phyloP scores from a whole-genome alignment of 35 echinoderm and acorn worm species.

The Lytechinus variegatus region DNA sequence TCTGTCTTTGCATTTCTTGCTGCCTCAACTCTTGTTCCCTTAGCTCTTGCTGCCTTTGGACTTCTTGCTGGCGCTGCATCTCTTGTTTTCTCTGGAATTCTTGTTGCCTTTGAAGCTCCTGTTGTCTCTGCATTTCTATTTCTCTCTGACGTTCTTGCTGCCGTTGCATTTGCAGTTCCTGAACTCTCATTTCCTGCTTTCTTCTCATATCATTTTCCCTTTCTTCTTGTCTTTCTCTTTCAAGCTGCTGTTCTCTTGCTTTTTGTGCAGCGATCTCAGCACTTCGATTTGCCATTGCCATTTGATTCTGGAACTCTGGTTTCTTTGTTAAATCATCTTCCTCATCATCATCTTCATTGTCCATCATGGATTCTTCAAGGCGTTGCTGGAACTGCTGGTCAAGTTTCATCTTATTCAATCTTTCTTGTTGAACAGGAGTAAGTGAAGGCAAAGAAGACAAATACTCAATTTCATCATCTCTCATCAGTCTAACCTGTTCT shows the following conservation, averaged over 20 bases:
- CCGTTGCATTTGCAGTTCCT: conserved; percentile 23
- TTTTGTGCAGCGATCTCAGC: conserved; percentile 33
- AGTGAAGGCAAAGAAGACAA: conserved; percentile 57
- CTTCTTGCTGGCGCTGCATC: conserved; percentile 61
- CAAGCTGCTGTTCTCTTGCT: conserved; percentile 32
- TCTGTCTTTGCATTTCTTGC: conserved; percentile 45
- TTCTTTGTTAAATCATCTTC: conserved; percentile 53
- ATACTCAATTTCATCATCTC: conserved; percentile 74
- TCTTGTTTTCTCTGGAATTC: conserved; percentile 61
- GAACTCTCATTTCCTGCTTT: conserved; percentile 48
- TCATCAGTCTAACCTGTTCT: conserved; percentile 61
- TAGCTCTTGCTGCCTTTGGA: conserved; percentile 24
- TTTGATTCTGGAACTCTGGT: conserved; percentile 41
- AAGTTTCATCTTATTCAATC: conserved; percentile 74
- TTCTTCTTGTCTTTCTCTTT: conserved; percentile 17
- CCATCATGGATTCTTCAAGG: conserved; percentile 66
- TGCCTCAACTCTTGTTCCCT: conserved; percentile 39
- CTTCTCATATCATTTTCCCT: conserved; percentile 32
- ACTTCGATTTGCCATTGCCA: conserved; percentile 52
- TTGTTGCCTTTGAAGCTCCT: conserved; percentile 50
- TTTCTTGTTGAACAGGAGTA: conserved; percentile 86
- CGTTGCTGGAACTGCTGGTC: conserved; percentile 86
- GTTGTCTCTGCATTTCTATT: conserved; percentile 34
- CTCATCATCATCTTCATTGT: conserved; percentile 67
- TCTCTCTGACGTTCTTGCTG: conserved; percentile 51